phyloP scores from a whole-genome alignment of 2,888 invertebrate genomes.

The Meloe dianella region DNA sequence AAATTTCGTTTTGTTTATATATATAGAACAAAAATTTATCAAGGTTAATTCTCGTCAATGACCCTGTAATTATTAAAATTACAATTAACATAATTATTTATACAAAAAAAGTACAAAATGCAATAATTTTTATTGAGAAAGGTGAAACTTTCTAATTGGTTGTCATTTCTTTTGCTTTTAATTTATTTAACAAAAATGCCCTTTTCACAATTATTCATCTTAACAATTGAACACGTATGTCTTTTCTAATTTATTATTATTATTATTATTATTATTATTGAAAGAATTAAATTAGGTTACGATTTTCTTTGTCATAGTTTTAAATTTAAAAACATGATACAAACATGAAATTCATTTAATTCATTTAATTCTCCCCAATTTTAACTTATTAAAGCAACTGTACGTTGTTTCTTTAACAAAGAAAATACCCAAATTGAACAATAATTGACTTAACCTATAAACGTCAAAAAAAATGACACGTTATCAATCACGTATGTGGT shows the following conservation, averaged over 20 bases:
- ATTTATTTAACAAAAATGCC: too few species aligned
- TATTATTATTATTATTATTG: too few species aligned
- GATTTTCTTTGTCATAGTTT: neutral
- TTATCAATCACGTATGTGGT: neutral
- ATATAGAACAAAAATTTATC: neutral
- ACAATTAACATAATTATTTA: neutral
- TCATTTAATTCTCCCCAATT: neutral
- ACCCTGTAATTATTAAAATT: neutral
- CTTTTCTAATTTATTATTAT: neutral
- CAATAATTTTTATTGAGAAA: too few species aligned
- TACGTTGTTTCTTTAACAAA: neutral
- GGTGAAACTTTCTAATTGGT: neutral
- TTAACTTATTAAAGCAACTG: neutral
- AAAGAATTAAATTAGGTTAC: too few species aligned
- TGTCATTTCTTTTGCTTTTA: too few species aligned
- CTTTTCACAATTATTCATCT: too few species aligned
- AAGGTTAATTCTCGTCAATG: neutral
- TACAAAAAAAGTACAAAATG: too few species aligned
- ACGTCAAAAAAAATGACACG: neutral
- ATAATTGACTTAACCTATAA: neutral
- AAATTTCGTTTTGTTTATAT: neutral
- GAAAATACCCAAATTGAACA: neutral
- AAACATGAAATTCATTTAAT: neutral
- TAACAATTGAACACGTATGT: neutral
- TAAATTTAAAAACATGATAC: slow-evolving; percentile 5